A percentile compares a stretch with the other conserved stretches of the same genome.
Evolutionary conservation across 2,113 vertebrate species (phyloP).

Genomic region (Tympanuchus pallidicinctus): DNA sequence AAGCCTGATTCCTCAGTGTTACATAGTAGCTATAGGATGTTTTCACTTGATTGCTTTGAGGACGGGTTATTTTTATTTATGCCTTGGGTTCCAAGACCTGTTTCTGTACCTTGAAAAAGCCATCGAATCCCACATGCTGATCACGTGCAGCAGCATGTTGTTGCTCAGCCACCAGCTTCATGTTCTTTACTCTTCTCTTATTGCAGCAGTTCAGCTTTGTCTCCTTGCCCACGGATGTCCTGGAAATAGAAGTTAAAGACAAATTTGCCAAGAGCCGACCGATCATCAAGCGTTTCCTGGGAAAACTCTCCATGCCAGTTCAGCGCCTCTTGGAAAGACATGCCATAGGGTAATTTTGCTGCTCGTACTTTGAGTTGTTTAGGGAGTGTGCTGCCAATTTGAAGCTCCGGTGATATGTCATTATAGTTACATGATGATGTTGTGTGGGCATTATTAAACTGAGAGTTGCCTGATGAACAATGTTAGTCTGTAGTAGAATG

Average conservation of each 20-base stretch:
- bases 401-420: neutral
- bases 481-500: conserved; percentile 10
- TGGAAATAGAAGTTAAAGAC: conserved; percentile 99
- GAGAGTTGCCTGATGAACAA: neutral
- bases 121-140: neutral
- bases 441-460: neutral
- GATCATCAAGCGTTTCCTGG: conserved; percentile 97
- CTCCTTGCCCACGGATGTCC: conserved; percentile 95
- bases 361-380: neutral
- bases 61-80: neutral
- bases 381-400: neutral
- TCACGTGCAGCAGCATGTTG: neutral
- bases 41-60: neutral
- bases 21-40: neutral
- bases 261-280: conserved; percentile 98
- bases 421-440: neutral
- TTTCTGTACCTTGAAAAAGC: neutral
- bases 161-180: neutral
- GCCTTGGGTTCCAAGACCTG: neutral
- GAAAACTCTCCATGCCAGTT: conserved; percentile 94
- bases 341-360: conserved; percentile 90
- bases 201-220: conserved; percentile 94
- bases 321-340: conserved; percentile 96
- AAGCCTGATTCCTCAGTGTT: neutral
- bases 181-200: conserved; percentile 36